phyloP scores from a whole-genome alignment of 1,140 invertebrate species.

The Leptoteleia sp. region DNA sequence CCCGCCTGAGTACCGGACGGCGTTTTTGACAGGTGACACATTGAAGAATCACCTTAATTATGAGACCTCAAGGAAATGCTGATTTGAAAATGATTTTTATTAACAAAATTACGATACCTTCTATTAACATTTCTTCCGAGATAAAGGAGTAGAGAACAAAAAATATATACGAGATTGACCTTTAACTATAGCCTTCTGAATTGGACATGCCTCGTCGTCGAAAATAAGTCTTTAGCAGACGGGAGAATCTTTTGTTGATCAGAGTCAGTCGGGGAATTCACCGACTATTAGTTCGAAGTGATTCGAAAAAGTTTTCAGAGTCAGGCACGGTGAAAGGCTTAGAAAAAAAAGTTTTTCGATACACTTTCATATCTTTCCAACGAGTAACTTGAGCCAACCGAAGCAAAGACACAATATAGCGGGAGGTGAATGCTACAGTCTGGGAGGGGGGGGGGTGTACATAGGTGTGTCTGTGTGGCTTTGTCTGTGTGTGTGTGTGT shows the following conservation, averaged over 20 bases:
- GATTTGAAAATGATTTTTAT: no score
- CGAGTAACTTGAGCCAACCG: slow-evolving; percentile 30
- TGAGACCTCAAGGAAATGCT: no score
- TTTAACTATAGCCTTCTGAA: no score
- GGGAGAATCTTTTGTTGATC: slow-evolving; percentile 39
- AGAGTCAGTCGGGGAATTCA: slow-evolving; percentile 27
- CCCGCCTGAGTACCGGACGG: no score
- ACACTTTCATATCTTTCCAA: slow-evolving; percentile 51
- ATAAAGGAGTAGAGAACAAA: no score
- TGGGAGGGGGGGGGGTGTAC: no score
- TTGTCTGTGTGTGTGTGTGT: slow-evolving; percentile 10
- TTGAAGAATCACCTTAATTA: no score
- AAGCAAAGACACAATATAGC: slow-evolving; percentile 15
- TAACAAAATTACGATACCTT: no score
- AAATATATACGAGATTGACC: no score
- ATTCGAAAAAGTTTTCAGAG: slow-evolving; percentile 36
- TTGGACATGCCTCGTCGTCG: slow-evolving; percentile 18
- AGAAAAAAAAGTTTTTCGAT: slow-evolving; percentile 46
- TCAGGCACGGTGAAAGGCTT: slow-evolving; percentile 30
- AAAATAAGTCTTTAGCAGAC: slow-evolving; percentile 36
- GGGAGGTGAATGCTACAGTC: slow-evolving; percentile 6
- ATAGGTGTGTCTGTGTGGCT: no score
- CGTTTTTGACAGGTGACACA: no score
- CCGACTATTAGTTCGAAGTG: slow-evolving; percentile 45
- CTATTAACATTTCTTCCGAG: no score